phyloP scores from a whole-genome alignment of 1,140 invertebrate genomes.

The Lordiphosa stackelbergi region DNA sequence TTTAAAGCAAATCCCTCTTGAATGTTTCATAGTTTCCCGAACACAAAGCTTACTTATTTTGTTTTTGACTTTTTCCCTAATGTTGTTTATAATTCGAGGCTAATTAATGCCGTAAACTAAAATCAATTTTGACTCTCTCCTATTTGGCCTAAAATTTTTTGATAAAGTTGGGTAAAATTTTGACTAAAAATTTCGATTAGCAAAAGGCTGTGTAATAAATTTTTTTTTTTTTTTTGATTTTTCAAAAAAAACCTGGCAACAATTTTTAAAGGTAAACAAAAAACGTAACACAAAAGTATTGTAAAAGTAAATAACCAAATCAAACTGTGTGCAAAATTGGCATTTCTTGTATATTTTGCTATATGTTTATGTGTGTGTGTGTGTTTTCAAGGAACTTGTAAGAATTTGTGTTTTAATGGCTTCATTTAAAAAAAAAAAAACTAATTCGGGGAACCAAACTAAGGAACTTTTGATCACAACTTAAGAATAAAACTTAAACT shows the following conservation, averaged over 20 bases:
- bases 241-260: slow-evolving; percentile 37
- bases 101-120: no score
- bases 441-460: slow-evolving; percentile 68
- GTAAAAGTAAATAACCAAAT: slow-evolving; percentile 6
- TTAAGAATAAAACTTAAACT: slow-evolving; percentile 53
- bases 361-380: slow-evolving; percentile 30
- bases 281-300: slow-evolving; percentile 28
- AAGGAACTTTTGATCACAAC: slow-evolving; percentile 76
- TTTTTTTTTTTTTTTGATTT: slow-evolving; percentile 26
- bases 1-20: no score
- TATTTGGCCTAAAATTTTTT: slow-evolving; percentile 43
- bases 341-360: slow-evolving; percentile 60
- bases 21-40: no score
- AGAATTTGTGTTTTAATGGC: slow-evolving; percentile 65
- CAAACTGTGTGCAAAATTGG: slow-evolving; percentile 25
- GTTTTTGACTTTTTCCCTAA: no score
- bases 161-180: slow-evolving; percentile 47
- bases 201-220: slow-evolving; percentile 44
- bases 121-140: slow-evolving; percentile 45
- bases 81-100: no score
- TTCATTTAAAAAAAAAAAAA: slow-evolving; percentile 54
- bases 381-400: slow-evolving; percentile 56
- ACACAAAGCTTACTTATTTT: no score
- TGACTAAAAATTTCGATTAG: slow-evolving; percentile 69
- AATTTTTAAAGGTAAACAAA: slow-evolving; percentile 27